Evolutionary conservation across 2,888 invertebrate genomes (phyloP).

Genomic region (Tenthredo scrophulariae): DNA sequence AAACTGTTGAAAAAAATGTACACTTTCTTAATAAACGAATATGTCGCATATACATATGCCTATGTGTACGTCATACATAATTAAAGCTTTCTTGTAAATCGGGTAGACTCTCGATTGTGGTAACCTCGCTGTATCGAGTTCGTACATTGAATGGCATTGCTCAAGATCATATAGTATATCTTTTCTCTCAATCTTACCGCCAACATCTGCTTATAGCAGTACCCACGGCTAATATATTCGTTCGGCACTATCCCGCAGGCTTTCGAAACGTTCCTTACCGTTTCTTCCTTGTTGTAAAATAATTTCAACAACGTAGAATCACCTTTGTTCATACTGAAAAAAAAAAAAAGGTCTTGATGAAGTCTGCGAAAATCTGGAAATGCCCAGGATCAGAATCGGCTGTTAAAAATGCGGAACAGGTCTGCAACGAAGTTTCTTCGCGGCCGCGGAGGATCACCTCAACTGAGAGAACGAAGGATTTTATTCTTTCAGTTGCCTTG

Average conservation of each 20-base stretch:
- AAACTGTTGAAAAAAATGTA: neutral
- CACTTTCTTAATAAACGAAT: neutral
- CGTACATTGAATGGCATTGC: constrained; percentile 5
- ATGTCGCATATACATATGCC: neutral
- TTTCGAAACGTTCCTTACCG: neutral
- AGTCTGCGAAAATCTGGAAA: neutral
- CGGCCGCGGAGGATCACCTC: neutral
- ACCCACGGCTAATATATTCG: neutral
- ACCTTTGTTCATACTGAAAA: neutral
- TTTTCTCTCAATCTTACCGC: neutral
- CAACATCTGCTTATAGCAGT: neutral
- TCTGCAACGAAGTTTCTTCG: neutral
- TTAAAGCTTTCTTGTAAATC: neutral
- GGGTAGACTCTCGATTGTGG: neutral
- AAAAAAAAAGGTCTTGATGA: neutral
- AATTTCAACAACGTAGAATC: too few species aligned
- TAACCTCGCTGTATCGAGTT: neutral
- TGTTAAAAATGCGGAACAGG: neutral
- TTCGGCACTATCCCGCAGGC: neutral
- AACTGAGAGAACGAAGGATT: neutral
- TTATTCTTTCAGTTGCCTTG: too few species aligned
- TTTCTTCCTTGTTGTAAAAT: neutral
- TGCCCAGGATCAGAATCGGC: neutral
- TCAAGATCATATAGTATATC: neutral
- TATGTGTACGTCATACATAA: neutral